Base-by-base conservation (phyloP, 2,888 invertebrate species). In the Athalia rosae region DNA sequence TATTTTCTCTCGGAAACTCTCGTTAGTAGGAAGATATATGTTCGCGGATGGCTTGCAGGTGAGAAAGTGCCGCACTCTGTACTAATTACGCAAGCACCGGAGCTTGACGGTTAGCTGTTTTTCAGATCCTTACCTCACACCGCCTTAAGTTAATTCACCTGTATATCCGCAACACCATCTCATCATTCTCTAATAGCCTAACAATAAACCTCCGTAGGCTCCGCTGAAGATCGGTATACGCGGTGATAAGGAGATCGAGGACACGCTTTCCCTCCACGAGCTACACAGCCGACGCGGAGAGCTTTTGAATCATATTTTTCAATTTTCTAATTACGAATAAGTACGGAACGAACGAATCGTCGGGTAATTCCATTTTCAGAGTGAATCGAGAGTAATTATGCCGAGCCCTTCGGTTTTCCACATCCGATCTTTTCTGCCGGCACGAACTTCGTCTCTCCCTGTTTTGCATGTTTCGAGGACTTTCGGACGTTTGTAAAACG, bases 11-110 rank as follows among this genome's bases (percentile, higher is more conserved):
- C 53, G 53, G 50, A 50, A 15, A 13, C 67, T 67, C 67, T 47
- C 64, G 67, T 67, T 67, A 53, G 15, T 67, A 67, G 53, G 11
- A 71, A 71, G 71, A 71, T 71, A 71, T 71, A 71, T 71, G 58
- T 71, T 45, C 45, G 58, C 45, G 71, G 71, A 71, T 71, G 71
- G 71, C 13, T 71, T 56, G 58, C 56, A 71, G 71, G 71, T 71
- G 71, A 71, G 71, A 71, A 71, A 71, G n/a, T 58, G 71, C 71
- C 71, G 71, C 71, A 71, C 71, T 71, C 58, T 71, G 71, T 71
- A 71, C 71, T 71, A 71, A 71, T 71, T 71, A 71, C 71, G 71
- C 43, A 45, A 58, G 41, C 58, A 71, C 43, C 71, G 13, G 71
- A 71, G 71, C 71, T 71, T 58, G 71, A 71, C 71, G 71, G 41